These are phyloP conservation scores for Geopemphigus sp. DNA, from an alignment of 1,140 invertebrate genomes.

Conservation along the genomic window DNA sequence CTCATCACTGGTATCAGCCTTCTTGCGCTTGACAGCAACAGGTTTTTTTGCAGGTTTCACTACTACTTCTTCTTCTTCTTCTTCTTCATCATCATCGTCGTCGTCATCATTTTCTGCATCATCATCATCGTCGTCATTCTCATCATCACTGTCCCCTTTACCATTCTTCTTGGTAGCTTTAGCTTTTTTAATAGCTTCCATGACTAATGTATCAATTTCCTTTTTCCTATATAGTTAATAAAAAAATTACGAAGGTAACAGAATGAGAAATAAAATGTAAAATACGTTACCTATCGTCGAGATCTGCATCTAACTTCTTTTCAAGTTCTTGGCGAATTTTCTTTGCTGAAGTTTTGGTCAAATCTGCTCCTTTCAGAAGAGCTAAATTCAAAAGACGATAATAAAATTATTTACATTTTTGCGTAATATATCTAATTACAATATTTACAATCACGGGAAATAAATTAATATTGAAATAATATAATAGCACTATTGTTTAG, in stretches of 20 bases:
- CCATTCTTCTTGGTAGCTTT: conserved; percentile 60
- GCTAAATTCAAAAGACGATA: conserved; percentile 62
- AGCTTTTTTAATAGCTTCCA: conserved; percentile 68
- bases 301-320: conserved; percentile 73
- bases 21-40: conserved; percentile 61
- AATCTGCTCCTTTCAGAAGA: conserved; percentile 83
- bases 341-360: conserved; percentile 80
- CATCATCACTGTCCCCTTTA: conserved; percentile 60
- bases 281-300: conserved; percentile 62
- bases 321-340: conserved; percentile 87
- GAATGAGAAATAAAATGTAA: neutral
- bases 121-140: conserved; percentile 61
- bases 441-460: no score
- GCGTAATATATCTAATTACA: no score
- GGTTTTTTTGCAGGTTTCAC: conserved; percentile 63
- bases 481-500: no score
- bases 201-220: conserved; percentile 79
- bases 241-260: neutral
- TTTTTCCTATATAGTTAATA: conserved; percentile 65
- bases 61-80: conserved; percentile 62
- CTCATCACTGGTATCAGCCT: conserved; percentile 64
- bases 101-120: conserved; percentile 59
- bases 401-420: no score
- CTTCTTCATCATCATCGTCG: conserved; percentile 58
- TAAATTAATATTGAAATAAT: no score